A percentile compares a stretch with the other conserved stretches of the same genome.
These are phyloP conservation scores for Gila robusta DNA, from an alignment of 2,797 vertebrate genomes.

Conservation along the genomic window DNA sequence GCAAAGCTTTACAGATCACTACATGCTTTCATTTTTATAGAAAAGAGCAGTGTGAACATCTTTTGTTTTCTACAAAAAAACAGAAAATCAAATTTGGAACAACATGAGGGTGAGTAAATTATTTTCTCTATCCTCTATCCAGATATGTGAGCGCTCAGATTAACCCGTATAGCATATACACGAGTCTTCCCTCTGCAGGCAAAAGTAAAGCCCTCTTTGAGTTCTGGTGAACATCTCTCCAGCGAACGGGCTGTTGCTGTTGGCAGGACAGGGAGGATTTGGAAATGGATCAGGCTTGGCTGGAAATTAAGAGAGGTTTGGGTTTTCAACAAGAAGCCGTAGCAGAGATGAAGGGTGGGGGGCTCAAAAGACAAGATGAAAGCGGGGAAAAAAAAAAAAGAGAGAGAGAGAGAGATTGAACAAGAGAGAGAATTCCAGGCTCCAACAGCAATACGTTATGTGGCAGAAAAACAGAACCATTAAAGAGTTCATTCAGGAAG, in stretches of 20 bases:
- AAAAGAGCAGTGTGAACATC: neutral
- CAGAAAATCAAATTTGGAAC: neutral
- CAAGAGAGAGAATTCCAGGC: neutral
- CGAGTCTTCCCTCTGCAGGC: neutral
- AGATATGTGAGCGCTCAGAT: neutral
- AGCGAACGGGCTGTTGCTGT: slow-evolving; percentile 66
- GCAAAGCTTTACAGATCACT: neutral
- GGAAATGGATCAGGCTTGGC: slow-evolving; percentile 30
- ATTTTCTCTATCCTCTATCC: neutral
- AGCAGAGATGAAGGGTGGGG: neutral
- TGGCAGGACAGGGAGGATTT: slow-evolving; percentile 54
- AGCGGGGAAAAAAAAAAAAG: neutral
- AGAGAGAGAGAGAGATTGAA: neutral
- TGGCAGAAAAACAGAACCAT: slow-evolving; percentile 63
- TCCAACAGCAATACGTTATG: slow-evolving; percentile 24
- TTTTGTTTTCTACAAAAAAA: neutral
- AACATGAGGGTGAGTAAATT: neutral
- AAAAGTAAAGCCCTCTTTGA: slow-evolving; percentile 1
- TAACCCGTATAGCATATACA: neutral
- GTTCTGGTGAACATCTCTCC: neutral
- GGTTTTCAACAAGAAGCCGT: slow-evolving; percentile 18
- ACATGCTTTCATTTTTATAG: neutral
- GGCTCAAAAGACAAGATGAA: slow-evolving; percentile 6
- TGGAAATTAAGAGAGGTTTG: slow-evolving; percentile 28
- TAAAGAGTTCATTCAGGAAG: slow-evolving; percentile 84